Conservation (phyloP, 2,113 vertebrate genomes). For the Seriola rivoliana region DNA sequence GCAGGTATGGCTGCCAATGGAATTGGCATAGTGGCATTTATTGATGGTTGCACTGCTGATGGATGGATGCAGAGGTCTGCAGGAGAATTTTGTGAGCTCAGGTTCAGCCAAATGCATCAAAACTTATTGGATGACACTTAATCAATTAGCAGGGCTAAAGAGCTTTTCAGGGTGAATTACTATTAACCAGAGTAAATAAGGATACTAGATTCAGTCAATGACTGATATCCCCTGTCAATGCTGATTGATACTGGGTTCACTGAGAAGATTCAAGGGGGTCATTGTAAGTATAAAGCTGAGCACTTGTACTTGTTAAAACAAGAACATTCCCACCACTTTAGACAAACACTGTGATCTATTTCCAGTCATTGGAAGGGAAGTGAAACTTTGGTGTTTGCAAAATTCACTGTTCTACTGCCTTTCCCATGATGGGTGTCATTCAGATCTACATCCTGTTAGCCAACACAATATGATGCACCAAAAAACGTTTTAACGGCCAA, state of each 20-base stretch:
- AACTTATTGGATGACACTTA: no score
- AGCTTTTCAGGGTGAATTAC: no score
- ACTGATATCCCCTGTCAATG: neutral
- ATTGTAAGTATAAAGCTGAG: constrained; percentile 13
- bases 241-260: neutral
- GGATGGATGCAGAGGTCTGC: no score
- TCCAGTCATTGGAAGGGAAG: constrained; percentile 49
- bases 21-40: no score
- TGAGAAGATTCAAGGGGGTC: neutral
- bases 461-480: constrained; percentile 18
- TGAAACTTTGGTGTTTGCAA: constrained; percentile 66
- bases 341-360: neutral
- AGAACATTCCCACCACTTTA: constrained; percentile 15
- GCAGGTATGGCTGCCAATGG: no score
- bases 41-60: no score
- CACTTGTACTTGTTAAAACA: neutral
- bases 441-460: constrained; percentile 67
- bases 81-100: no score
- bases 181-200: neutral
- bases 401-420: constrained; percentile 5
- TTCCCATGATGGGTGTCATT: constrained; percentile 44
- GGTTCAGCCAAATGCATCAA: no score
- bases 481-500: constrained; percentile 16
- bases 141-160: no score
- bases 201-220: neutral